These are phyloP conservation scores for Augochlora pura DNA, from an alignment of 1,140 invertebrate genomes.

Conservation along the genomic window DNA sequence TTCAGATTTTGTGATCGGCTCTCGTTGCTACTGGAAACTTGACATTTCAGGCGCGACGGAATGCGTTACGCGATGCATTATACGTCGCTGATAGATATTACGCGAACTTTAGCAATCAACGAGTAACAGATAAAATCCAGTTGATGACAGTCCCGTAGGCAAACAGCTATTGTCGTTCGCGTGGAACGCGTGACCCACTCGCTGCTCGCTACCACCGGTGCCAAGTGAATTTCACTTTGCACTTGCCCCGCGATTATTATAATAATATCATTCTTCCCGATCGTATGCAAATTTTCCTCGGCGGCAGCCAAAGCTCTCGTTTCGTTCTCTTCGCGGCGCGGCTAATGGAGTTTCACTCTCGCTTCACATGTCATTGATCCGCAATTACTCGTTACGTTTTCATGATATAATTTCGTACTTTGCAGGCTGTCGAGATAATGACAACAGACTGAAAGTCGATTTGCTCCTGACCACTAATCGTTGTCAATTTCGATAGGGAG, in stretches of 20 bases:
- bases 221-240: background rate
- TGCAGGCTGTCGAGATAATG: too few species aligned
- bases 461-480: too few species aligned
- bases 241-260: background rate
- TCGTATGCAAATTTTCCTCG: background rate
- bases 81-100: constrained; percentile 44
- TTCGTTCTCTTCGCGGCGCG: background rate
- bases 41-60: background rate
- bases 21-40: background rate
- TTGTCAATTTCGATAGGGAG: too few species aligned
- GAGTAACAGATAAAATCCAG: constrained; percentile 29
- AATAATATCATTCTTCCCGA: background rate
- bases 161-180: background rate
- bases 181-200: constrained; percentile 13
- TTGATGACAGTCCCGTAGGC: constrained; percentile 10
- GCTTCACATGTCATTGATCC: too few species aligned
- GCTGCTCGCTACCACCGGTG: background rate
- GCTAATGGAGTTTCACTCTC: too few species aligned
- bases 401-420: too few species aligned
- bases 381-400: too few species aligned
- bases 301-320: background rate
- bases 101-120: constrained; percentile 23
- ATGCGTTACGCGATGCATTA: constrained; percentile 9
- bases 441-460: too few species aligned
- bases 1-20: background rate